phyloP scores from a whole-genome alignment of 2,113 vertebrate genomes.

The Micronycteris hirsuta region DNA sequence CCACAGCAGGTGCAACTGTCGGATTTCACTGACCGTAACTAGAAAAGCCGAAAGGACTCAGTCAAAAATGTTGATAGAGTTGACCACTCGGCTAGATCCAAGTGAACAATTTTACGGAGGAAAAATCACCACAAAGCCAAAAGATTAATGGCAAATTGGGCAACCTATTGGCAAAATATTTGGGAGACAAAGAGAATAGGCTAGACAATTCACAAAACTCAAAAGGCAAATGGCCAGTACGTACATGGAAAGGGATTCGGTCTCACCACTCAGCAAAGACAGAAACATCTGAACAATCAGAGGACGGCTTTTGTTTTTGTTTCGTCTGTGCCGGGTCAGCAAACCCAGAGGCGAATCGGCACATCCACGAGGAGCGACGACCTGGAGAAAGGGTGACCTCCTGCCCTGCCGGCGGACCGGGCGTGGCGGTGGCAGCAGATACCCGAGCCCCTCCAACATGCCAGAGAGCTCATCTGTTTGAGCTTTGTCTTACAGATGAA shows the following conservation, averaged over 20 bases:
- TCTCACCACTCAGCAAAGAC: not conserved
- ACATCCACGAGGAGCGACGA: not conserved
- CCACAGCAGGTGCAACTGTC: not conserved
- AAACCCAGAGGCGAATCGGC: not conserved
- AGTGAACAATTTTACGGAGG: not conserved
- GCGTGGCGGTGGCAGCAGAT: not conserved
- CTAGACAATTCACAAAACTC: not conserved
- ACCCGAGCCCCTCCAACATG: not conserved
- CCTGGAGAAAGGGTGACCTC: not conserved
- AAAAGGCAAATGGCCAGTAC: not conserved
- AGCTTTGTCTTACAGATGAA: not conserved
- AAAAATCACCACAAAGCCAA: slow-evolving; percentile 4
- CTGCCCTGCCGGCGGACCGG: not conserved
- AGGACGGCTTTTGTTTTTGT: not conserved
- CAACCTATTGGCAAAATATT: not conserved
- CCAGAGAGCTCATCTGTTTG: not conserved
- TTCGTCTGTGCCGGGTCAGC: not conserved
- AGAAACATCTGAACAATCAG: not conserved
- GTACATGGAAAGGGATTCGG: not conserved
- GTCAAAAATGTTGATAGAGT: slow-evolving; percentile 1
- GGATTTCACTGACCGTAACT: not conserved
- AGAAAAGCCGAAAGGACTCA: not conserved
- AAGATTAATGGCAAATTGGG: not conserved
- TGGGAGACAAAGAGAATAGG: not conserved
- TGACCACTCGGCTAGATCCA: not conserved